Evolutionary conservation across 2,888 invertebrate species (phyloP), one percentile per base, ranked within the genome.

Genomic region (Lydus trimaculatus): DNA sequence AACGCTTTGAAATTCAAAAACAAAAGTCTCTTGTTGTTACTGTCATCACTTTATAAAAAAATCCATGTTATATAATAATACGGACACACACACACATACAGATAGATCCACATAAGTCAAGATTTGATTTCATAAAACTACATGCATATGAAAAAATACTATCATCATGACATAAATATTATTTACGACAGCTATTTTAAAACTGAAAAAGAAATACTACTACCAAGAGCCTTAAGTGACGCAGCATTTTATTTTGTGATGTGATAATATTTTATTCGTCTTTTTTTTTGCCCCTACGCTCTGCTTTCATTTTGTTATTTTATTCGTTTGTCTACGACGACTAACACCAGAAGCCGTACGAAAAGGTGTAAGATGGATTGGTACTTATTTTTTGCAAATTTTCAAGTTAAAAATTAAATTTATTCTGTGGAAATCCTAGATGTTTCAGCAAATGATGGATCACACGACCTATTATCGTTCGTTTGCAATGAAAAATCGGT

Each of bases 141-240:
- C 20, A 48, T 20, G 48, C 6, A 48, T 48, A 20, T 20, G 9
- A 48, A 48, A 48, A 48, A 48, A 48, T 48, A 48, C 48, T 20
- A 48, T 20, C 48, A 48, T 48, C 48, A 73, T 69, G 75, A 58
- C 60, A 65, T 58, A 67, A 60, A 33, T 60, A 67, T 70, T 70
- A 67, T 67, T 70, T 70, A 70, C 65, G 67, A 31, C 63, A 65
- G 65, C 64, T 39, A 64, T 70, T 70, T 65, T 65, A 60, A 59
- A 28, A 67, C 39, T 61, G 48, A 13, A 20, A 48, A 48, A 48
- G 48, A 48, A 20, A 20, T 48, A 48, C 48, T 20, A 43, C 43
- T 17, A 43, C 11, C 13, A 36, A 48, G 9, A 48, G 48, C 48
- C 48, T 48, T 48, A 48, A 48, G 48, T 48, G 48, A 48, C 48